A percentile compares a stretch with the other conserved stretches of the same genome.
These are phyloP conservation scores for Chrysina gloriosa DNA, from an alignment of 2,888 invertebrate genomes.

Conservation along the genomic window DNA sequence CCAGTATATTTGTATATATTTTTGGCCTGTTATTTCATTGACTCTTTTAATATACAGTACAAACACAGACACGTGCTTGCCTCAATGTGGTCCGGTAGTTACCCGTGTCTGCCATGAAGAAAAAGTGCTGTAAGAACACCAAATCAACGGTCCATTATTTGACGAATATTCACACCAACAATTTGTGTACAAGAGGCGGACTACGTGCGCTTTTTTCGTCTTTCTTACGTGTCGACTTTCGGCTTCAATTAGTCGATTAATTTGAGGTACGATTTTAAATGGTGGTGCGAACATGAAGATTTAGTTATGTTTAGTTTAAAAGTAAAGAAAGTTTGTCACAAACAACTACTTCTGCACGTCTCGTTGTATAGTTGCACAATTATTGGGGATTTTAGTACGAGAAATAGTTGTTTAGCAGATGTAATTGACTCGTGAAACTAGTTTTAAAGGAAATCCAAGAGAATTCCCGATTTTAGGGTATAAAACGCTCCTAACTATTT, in stretches of 20 bases:
- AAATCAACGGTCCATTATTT: constrained; percentile 41
- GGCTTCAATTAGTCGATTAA: constrained; percentile 34
- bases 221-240: constrained; percentile 1
- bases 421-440: too few relatives aligned
- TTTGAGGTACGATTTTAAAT: too few relatives aligned
- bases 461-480: too few relatives aligned
- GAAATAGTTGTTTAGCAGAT: too few relatives aligned
- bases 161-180: constrained; percentile 32
- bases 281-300: too few relatives aligned
- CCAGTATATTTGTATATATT: constrained; percentile 41
- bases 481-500: too few relatives aligned
- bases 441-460: too few relatives aligned
- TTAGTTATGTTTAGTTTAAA: too few relatives aligned
- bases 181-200: constrained; percentile 30
- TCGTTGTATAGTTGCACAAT: too few relatives aligned
- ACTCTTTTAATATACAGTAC: constrained; percentile 32
- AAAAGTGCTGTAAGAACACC: constrained; percentile 80
- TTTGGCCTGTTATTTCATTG: constrained; percentile 37
- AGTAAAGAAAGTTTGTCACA: too few relatives aligned
- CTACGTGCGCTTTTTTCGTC: background rate
- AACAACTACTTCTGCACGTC: too few relatives aligned
- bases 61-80: constrained; percentile 69
- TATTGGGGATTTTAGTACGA: too few relatives aligned
- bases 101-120: constrained; percentile 76
- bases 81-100: constrained; percentile 82